Evolutionary conservation across 2,888 invertebrate species (phyloP).

Genomic region (Drosophila koepferae): DNA sequence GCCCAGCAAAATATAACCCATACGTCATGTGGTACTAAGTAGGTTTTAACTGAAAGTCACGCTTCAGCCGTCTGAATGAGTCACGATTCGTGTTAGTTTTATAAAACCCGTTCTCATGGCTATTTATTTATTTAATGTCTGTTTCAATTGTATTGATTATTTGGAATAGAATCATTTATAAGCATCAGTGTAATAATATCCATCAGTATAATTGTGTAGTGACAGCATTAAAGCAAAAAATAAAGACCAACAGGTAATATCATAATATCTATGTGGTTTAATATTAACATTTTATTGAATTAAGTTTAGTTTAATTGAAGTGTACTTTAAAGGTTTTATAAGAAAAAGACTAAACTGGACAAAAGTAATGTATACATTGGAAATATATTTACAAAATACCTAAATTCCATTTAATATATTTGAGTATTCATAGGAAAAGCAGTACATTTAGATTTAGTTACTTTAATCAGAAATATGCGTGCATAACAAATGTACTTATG

Average conservation of each 20-base stretch:
- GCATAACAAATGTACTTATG: not conserved
- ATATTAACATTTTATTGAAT: not conserved
- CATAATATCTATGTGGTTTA: too few species aligned
- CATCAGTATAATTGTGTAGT: not conserved
- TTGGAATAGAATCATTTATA: not conserved
- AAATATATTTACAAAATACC: too few species aligned
- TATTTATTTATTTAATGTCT: not conserved
- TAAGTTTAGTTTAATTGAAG: not conserved
- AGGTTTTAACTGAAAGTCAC: not conserved
- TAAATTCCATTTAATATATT: too few species aligned
- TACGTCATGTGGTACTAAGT: not conserved
- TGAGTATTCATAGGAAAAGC: not conserved
- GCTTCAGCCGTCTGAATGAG: not conserved
- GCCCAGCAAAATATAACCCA: not conserved
- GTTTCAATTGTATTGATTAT: not conserved
- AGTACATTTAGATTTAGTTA: not conserved
- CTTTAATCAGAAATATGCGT: not conserved
- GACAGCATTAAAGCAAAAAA: not conserved
- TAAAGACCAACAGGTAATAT: not conserved
- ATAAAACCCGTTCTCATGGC: not conserved
- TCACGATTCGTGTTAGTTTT: not conserved
- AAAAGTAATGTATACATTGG: too few species aligned
- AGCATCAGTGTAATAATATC: not conserved
- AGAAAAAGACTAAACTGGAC: too few species aligned
- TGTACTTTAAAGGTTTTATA: too few species aligned